Conservation (phyloP, 2,888 invertebrate genomes). For the Drosophila siamana region DNA sequence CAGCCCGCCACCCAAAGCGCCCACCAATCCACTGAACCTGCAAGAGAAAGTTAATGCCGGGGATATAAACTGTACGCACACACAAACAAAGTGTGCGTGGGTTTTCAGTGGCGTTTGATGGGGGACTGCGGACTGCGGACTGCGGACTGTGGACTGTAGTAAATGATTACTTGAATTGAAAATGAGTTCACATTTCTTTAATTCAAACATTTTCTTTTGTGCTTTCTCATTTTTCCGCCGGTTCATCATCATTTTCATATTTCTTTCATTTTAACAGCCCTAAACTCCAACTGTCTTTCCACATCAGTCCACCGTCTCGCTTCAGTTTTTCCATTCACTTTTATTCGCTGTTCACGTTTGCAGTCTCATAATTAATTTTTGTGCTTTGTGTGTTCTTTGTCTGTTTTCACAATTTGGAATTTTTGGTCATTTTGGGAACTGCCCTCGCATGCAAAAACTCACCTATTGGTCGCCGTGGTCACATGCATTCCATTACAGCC, state of each 20-base stretch:
- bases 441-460: constrained; percentile 30
- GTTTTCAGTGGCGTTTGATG: constrained; percentile 7
- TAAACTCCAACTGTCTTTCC: background rate
- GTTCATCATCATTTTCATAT: constrained; percentile 5
- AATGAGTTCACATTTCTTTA: background rate
- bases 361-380: constrained; percentile 21
- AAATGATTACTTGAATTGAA: background rate
- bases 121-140: no score
- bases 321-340: background rate
- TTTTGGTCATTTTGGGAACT: background rate
- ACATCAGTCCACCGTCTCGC: background rate
- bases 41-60: constrained; percentile 53
- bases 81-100: background rate
- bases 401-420: background rate
- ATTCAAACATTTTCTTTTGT: constrained; percentile 7
- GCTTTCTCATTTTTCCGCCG: background rate
- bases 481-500: constrained; percentile 94
- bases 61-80: constrained; percentile 9
- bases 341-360: background rate
- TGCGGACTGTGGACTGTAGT: background rate
- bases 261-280: background rate
- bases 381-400: background rate
- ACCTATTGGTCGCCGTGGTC: constrained; percentile 91
- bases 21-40: constrained; percentile 92
- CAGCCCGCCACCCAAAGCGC: constrained; percentile 89